Percentiles rank a stretch among this genome's conserved stretches.
Conservation (phyloP, 2,797 vertebrate genomes). For the Kryptolebias ocellatus region DNA sequence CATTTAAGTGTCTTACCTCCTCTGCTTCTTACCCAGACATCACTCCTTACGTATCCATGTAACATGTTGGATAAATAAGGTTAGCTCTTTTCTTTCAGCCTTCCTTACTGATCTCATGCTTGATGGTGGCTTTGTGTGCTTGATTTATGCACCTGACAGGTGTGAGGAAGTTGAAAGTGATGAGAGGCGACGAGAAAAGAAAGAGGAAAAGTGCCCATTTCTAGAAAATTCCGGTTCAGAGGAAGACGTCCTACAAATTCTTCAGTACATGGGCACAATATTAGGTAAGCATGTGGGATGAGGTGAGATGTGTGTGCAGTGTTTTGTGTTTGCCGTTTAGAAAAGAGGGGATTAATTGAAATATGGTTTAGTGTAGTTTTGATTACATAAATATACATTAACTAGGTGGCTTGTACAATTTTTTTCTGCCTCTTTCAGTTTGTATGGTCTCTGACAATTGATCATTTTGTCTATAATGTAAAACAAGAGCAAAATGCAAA, state of each 20-base stretch:
- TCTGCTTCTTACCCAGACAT: background rate
- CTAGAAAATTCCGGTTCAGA: slow-evolving; percentile 89
- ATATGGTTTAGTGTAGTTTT: background rate
- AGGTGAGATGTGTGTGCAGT: background rate
- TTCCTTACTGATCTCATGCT: background rate
- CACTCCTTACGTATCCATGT: background rate
- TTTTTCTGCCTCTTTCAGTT: background rate
- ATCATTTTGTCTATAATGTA: background rate
- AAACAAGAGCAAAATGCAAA: background rate
- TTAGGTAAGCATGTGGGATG: slow-evolving; percentile 82
- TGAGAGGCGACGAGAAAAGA: slow-evolving; percentile 85
- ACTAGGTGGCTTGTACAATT: background rate
- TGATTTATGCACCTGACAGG: slow-evolving; percentile 71
- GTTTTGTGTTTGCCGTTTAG: background rate
- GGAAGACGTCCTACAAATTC: slow-evolving; percentile 93
- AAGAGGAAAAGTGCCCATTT: slow-evolving; percentile 89
- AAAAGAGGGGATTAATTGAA: too few relatives aligned
- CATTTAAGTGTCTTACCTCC: background rate
- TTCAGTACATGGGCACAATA: slow-evolving; percentile 92
- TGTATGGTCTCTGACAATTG: background rate
- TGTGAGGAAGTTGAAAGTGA: slow-evolving; percentile 88
- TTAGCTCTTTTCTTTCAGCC: background rate
- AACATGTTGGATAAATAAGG: background rate
- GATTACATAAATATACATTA: background rate
- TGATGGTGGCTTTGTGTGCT: slow-evolving; percentile 26